Percentiles rank a stretch among this genome's conserved stretches.
Evolutionary conservation across 2,888 invertebrate genomes (phyloP).

Genomic region (Spialia ferax): DNA sequence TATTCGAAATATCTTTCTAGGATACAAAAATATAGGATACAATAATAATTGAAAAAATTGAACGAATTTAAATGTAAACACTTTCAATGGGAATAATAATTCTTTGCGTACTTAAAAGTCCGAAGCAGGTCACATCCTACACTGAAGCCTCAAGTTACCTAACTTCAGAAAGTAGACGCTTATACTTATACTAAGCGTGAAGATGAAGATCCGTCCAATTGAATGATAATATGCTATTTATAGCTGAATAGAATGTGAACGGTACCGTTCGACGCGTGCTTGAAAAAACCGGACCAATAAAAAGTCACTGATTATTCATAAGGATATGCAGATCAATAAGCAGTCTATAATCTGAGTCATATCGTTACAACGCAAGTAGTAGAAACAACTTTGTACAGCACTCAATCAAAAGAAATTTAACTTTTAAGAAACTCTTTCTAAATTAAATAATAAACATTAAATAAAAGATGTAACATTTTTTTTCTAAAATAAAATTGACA

Average conservation of each 20-base stretch:
- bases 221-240: slow-evolving; percentile 35
- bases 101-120: not conserved
- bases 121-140: slow-evolving; percentile 21
- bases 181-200: too few relatives aligned
- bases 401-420: not conserved
- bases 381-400: not conserved
- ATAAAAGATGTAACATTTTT: too few relatives aligned
- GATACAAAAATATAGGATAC: too few relatives aligned
- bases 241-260: slow-evolving; percentile 23
- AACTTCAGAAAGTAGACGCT: slow-evolving; percentile 29
- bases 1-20: too few relatives aligned
- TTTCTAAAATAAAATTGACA: too few relatives aligned
- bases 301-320: slow-evolving; percentile 16
- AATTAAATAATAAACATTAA: too few relatives aligned
- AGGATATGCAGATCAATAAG: slow-evolving; percentile 10
- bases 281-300: slow-evolving; percentile 23
- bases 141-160: slow-evolving; percentile 15
- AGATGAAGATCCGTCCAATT: slow-evolving; percentile 27
- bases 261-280: slow-evolving; percentile 16
- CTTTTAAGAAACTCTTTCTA: not conserved
- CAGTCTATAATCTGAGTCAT: slow-evolving; percentile 13
- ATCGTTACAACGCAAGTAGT: not conserved
- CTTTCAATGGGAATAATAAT: not conserved
- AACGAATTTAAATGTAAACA: too few relatives aligned
- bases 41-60: too few relatives aligned